phyloP scores from a whole-genome alignment of 2,888 invertebrate genomes.

The Agrotis exclamationis region DNA sequence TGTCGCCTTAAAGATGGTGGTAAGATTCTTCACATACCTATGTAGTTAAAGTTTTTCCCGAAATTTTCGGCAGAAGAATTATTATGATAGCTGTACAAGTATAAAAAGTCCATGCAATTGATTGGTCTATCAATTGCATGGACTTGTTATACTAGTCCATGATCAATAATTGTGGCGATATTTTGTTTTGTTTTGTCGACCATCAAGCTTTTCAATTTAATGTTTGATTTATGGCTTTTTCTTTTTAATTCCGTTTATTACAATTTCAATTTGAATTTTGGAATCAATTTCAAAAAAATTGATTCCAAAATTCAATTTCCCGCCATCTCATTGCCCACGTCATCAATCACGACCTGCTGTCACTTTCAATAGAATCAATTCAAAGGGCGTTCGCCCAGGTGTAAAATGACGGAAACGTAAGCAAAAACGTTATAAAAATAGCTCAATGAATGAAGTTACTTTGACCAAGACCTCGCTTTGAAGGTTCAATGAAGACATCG shows the following conservation, averaged over 20 bases:
- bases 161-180: too few species aligned
- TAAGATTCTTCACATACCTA: too few species aligned
- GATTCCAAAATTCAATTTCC: background rate
- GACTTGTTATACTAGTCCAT: too few species aligned
- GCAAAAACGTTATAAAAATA: slow-evolving; percentile 59
- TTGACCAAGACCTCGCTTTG: slow-evolving; percentile 65
- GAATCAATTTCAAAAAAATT: background rate
- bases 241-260: background rate
- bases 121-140: too few species aligned
- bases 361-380: slow-evolving; percentile 37
- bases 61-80: too few species aligned
- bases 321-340: background rate
- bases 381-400: slow-evolving; percentile 57
- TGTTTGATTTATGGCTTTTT: background rate
- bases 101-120: too few species aligned
- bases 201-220: too few species aligned
- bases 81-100: too few species aligned
- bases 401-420: slow-evolving; percentile 54
- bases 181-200: too few species aligned
- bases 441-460: slow-evolving; percentile 54
- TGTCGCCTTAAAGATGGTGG: background rate
- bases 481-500: slow-evolving; percentile 69
- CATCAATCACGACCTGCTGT: slow-evolving; percentile 23
- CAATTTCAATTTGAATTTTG: too few species aligned
- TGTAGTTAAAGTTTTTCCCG: too few species aligned